A percentile compares a stretch with the other conserved stretches of the same genome.
phyloP scores from a whole-genome alignment of 2,113 vertebrate genomes.

The Crypturellus undulatus region DNA sequence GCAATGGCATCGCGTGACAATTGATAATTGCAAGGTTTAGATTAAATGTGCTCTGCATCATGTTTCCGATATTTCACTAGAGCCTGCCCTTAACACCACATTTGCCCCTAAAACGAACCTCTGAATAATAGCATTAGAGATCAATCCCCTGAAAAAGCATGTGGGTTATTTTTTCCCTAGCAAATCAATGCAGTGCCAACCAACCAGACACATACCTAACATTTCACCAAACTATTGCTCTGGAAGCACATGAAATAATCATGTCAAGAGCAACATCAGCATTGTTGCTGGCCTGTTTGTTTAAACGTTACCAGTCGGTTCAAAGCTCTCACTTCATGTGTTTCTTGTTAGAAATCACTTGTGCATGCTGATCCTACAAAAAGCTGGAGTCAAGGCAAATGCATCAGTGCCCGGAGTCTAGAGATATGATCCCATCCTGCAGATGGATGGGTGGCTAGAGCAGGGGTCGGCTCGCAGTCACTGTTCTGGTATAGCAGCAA shows the following conservation, averaged over 20 bases:
- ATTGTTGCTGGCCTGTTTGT: not conserved
- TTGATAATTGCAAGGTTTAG: not conserved
- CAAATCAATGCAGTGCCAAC: not conserved
- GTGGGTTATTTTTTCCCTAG: no score
- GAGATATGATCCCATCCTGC: not conserved
- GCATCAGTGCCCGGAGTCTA: rapidly evolving
- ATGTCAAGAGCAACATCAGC: not conserved
- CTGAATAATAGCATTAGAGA: not conserved
- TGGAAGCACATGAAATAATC: not conserved
- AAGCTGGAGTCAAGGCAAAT: rapidly evolving
- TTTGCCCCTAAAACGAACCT: not conserved
- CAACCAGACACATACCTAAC: not conserved
- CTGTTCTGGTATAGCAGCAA: not conserved
- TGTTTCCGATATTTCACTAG: not conserved
- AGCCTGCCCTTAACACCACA: not conserved
- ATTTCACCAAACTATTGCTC: not conserved
- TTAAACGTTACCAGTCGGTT: not conserved
- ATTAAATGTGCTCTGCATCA: not conserved
- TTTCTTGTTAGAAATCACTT: not conserved
- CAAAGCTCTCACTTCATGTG: not conserved
- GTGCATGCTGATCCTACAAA: rapidly evolving
- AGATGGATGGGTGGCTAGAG: not conserved
- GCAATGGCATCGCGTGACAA: not conserved
- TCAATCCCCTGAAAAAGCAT: not conserved
- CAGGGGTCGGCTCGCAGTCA: rapidly evolving